phyloP scores from a whole-genome alignment of 1,140 invertebrate species.

The Apis cerana region DNA sequence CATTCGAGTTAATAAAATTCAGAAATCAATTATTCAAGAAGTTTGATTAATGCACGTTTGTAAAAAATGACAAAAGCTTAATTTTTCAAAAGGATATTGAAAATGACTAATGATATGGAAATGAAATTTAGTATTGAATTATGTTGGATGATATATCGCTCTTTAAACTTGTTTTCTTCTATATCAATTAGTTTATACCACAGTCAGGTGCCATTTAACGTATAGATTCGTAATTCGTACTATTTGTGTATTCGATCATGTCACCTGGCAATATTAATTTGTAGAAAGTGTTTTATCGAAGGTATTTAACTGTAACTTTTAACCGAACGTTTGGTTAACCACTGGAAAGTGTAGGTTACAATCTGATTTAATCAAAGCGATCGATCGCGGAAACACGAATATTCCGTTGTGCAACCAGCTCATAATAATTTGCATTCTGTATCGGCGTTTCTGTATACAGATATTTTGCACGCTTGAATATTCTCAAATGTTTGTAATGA shows the following conservation, averaged over 20 bases:
- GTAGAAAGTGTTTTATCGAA: neutral
- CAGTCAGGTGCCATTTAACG: neutral
- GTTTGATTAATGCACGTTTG: too few species aligned
- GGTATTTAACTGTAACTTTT: neutral
- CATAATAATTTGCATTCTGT: conserved; percentile 3
- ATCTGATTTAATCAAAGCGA: neutral
- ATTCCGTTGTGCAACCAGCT: neutral
- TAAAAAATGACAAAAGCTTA: too few species aligned
- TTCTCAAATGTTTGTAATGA: neutral
- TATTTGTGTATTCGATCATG: too few species aligned
- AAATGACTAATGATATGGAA: fast-evolving
- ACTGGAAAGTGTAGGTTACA: neutral
- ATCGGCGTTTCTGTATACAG: neutral
- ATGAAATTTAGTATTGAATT: neutral
- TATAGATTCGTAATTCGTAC: neutral
- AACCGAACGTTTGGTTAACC: neutral
- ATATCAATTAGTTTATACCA: neutral
- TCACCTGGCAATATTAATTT: neutral
- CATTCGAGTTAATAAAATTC: too few species aligned
- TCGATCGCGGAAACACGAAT: neutral
- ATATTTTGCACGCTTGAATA: neutral
- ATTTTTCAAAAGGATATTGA: neutral
- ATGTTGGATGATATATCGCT: conserved; percentile 1
- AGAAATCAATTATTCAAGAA: too few species aligned
- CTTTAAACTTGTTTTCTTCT: conserved; percentile 9